phyloP scores from a whole-genome alignment of 2,797 vertebrate genomes.

The Etheostoma perlongum region DNA sequence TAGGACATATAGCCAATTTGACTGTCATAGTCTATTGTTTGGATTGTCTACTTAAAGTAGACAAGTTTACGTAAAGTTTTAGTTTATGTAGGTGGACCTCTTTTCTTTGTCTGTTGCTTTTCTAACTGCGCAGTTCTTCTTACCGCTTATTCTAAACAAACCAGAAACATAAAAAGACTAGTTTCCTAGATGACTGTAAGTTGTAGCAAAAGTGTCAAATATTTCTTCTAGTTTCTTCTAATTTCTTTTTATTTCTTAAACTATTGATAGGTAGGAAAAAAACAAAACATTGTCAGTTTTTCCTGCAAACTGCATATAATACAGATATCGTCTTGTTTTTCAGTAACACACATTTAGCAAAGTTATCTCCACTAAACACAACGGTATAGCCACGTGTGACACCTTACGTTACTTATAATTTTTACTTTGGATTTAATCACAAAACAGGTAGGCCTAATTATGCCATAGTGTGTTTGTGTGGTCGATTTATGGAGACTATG shows the following conservation, averaged over 20 bases:
- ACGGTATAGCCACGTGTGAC: too few relatives aligned
- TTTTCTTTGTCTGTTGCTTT: not conserved
- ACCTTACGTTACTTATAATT: not conserved
- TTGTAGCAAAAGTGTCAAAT: not conserved
- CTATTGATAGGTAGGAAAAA: not conserved
- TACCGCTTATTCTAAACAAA: not conserved
- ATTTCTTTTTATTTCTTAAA: not conserved
- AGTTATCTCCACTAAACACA: too few relatives aligned
- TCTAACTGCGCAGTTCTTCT: not conserved
- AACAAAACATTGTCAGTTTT: not conserved
- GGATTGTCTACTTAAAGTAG: not conserved
- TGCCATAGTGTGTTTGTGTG: not conserved
- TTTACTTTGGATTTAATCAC: not conserved
- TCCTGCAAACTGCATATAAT: not conserved
- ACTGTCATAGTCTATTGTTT: not conserved
- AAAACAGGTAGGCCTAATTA: not conserved
- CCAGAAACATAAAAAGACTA: not conserved
- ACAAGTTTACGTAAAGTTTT: too few relatives aligned
- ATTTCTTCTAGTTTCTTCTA: not conserved
- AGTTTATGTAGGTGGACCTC: not conserved
- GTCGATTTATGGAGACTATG: too few relatives aligned
- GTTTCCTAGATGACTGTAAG: not conserved
- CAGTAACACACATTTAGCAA: too few relatives aligned
- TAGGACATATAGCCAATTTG: not conserved
- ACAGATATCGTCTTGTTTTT: too few relatives aligned